Evolutionary conservation across 2,113 vertebrate genomes (phyloP).

Genomic region (Chlamydotis undulata): DNA sequence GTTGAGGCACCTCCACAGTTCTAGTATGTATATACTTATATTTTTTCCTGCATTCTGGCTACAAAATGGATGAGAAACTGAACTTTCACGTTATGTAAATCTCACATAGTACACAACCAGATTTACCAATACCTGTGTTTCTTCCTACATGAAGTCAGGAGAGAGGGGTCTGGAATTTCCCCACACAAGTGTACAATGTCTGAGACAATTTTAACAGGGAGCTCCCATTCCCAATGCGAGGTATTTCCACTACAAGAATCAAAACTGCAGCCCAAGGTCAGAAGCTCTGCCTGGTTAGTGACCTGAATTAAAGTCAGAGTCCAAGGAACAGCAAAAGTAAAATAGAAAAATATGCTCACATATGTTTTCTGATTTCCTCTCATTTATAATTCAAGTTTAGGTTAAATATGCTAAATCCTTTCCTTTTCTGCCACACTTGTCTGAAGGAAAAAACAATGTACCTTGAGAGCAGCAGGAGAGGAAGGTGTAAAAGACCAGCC

Average conservation of each 20-base stretch:
- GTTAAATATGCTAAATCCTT: neutral
- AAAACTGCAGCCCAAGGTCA: neutral
- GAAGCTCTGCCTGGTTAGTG: neutral
- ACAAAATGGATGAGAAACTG: neutral
- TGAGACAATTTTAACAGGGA: neutral
- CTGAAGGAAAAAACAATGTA: neutral
- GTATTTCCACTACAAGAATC: neutral
- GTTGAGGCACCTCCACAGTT: neutral
- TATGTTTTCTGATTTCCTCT: neutral
- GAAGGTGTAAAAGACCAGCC: neutral
- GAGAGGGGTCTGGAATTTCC: neutral
- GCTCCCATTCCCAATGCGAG: neutral
- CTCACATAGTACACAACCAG: neutral
- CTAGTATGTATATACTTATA: neutral
- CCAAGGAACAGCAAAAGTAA: neutral
- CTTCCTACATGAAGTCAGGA: neutral
- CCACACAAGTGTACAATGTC: neutral
- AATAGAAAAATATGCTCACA: neutral
- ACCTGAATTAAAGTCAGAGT: neutral
- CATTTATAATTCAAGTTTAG: neutral
- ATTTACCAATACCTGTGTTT: neutral
- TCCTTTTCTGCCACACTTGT: neutral
- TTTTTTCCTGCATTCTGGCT: neutral
- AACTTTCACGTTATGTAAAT: neutral
- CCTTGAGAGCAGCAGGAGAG: neutral